Conservation (phyloP, 2,113 vertebrate genomes). For the Myiozetetes cayanensis region DNA sequence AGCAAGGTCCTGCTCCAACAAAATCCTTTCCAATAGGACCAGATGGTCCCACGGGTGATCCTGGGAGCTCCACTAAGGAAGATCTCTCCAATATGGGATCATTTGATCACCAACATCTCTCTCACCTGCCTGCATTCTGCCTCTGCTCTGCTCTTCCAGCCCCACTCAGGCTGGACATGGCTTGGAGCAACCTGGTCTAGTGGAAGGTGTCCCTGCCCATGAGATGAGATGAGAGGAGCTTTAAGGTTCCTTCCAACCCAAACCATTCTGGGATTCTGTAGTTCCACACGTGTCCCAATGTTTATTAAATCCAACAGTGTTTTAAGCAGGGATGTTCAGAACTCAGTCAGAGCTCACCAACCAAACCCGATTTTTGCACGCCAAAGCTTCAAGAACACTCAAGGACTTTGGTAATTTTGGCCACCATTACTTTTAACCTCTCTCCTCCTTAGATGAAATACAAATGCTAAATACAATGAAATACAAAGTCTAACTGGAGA, state of each 20-base stretch:
- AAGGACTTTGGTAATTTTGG: neutral
- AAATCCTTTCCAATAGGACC: neutral
- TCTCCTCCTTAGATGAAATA: neutral
- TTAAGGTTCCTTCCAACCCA: neutral
- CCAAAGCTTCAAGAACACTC: neutral
- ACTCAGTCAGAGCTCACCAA: neutral
- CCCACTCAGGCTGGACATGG: neutral
- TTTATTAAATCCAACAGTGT: neutral
- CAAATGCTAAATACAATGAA: no score
- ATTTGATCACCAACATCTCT: neutral
- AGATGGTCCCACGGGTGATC: neutral
- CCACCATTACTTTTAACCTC: neutral
- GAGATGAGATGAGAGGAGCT: neutral
- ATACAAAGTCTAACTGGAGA: neutral
- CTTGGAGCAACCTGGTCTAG: neutral
- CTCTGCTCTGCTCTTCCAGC: neutral
- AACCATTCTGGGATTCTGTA: neutral
- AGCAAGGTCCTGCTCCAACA: neutral
- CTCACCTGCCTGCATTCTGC: neutral
- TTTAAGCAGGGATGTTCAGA: neutral
- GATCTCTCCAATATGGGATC: neutral
- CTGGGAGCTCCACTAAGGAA: neutral
- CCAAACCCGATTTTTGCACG: rapidly evolving
- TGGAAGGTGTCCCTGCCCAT: neutral
- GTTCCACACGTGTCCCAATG: neutral